Evolutionary conservation across 2,888 invertebrate genomes (phyloP), one percentile per base, ranked within the genome.

Genomic region (Himalopsyche kuldschensis): DNA sequence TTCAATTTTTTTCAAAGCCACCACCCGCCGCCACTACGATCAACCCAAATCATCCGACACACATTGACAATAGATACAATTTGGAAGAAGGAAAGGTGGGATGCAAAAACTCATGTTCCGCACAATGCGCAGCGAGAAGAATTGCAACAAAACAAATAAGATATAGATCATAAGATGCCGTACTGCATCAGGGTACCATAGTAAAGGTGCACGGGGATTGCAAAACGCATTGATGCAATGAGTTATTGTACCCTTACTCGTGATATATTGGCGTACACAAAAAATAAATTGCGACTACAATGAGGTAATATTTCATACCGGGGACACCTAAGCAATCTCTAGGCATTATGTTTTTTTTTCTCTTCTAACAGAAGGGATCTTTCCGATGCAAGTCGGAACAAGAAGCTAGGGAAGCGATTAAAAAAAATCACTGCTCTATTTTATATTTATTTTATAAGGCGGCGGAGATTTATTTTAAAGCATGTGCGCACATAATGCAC

Each of bases 141-240:
- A 84, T 82, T 82, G 83, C 84, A 85, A 85, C 85, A 85, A 85
- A 85, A 85, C 83, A 85, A 85, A 85, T 86, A 86, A 86, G 86
- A 86, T 86, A 86, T 86, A 84, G 84, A 86, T 86, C 86, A 86
- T 82, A 81, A 83, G 84, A 78, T 78, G 81, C 81, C 78, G 47
- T 82, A 47, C 82, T 78, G 78, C 47, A 41, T 30, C 30, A 35
- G 63, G 82, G 69, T 75, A 82, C 47, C 41, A 27, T 6, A 32
- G 78, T 75, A 82, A 84, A 84, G 84, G 84, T 82, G 82, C 80
- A 46, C 80, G 78, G 75, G 46, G 82, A 41, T 41, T 41, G 41
- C 41, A 41, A 15, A 77, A 78, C 63, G 83, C 86, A 86, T 86
- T 86, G 86, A 85, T 81, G 86, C 86, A 82, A 82, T 85, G 84